Evolutionary conservation across 2,797 vertebrate genomes (phyloP), one percentile per base, ranked within the genome.

Genomic region (Phataginus tricuspis): DNA sequence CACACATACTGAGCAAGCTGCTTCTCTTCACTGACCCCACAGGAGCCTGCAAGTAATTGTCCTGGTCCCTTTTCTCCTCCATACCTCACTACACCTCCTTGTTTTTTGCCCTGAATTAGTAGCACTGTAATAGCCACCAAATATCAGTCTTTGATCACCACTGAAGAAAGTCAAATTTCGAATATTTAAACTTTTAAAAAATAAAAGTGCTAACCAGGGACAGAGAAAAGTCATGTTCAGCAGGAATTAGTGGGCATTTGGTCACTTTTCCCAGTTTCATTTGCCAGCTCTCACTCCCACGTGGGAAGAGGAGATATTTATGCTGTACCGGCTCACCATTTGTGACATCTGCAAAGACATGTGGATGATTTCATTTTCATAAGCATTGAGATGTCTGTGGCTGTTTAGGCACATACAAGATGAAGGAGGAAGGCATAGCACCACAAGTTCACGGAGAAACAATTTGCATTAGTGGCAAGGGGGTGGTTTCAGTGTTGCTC

Each of bases 301-400:
- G 82, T 59, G 89, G 61, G 66, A 69, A 94, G n/a, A 94, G 53
- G 53, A 95, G 87, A 88, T 97, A 79, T 94, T 96, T 86, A 75
- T 89, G 83, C 71, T 94, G 9, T 21, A 63, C 66, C 49, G 83
- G n/a, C 39, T 86, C 74, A 74, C 90, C 79, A 59, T 94, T 92
- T 91, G 74, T 94, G 96, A 97, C 96, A 96, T 97, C 95, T 97
- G 96, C 86, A 95, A 85, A 96, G 86, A 93, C 91, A 97, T 97
- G 96, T 97, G 97, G 95, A 95, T 97, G 95, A 97, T 97, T 96
- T 97, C 95, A 97, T 96, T 96, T 97, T 97, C 97, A 90, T 96
- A 96, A 97, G 79, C 92, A 49, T 57, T 1, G 86, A 93, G 89
- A 86, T 94, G 91, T 95, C 91, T 97, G 91, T 79, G 89, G 69